A percentile compares a stretch with the other conserved stretches of the same genome.
Conservation (phyloP, 1,140 invertebrate genomes). For the Theocolax elegans region DNA sequence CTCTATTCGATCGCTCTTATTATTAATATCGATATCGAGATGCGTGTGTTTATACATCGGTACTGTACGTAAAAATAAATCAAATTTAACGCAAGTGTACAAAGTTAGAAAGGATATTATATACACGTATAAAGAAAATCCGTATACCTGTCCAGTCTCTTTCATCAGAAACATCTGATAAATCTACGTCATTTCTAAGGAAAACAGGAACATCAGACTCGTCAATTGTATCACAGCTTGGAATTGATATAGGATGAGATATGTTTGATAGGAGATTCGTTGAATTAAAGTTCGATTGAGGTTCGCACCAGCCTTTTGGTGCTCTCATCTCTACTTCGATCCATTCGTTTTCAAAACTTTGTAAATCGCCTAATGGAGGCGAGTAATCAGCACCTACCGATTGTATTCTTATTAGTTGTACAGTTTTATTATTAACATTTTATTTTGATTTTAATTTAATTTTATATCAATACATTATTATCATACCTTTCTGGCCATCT, state of each 20-base stretch:
- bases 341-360: conserved; percentile 90
- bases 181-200: conserved; percentile 72
- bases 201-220: conserved; percentile 74
- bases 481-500: conserved; percentile 72
- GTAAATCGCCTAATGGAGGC: conserved; percentile 75
- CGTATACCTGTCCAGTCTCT: conserved; percentile 66
- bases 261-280: conserved; percentile 48
- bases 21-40: conserved; percentile 87
- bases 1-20: conserved; percentile 91
- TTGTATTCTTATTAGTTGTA: too few species aligned
- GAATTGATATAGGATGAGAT: conserved; percentile 57
- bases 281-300: conserved; percentile 43
- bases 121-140: too few species aligned
- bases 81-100: too few species aligned
- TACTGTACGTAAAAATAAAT: conserved; percentile 61
- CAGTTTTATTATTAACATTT: too few species aligned
- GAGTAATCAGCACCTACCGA: conserved; percentile 70
- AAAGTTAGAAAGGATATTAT: too few species aligned
- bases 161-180: conserved; percentile 68
- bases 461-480: conserved; percentile 20
- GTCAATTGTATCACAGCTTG: conserved; percentile 59
- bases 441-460: too few species aligned
- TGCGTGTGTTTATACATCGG: conserved; percentile 83
- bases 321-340: conserved; percentile 84
- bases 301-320: conserved; percentile 71